Evolutionary conservation across 2,113 vertebrate genomes (phyloP).

Genomic region (Phyllostomus hastatus): DNA sequence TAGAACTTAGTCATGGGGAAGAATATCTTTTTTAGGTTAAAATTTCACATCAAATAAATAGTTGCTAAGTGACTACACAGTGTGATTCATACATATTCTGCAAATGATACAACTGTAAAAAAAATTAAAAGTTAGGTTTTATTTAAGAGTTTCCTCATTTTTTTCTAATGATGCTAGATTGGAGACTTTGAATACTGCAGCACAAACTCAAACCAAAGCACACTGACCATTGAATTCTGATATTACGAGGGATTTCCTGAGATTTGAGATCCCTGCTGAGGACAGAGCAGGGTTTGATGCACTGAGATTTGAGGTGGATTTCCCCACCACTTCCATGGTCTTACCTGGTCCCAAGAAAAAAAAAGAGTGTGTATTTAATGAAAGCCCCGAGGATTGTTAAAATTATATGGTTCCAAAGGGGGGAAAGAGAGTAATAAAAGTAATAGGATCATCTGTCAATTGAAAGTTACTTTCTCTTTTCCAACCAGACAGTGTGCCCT

Average conservation of each 20-base stretch:
- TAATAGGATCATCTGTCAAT: neutral
- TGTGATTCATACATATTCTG: constrained; percentile 20
- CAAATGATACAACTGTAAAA: neutral
- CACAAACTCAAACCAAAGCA: neutral
- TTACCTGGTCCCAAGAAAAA: neutral
- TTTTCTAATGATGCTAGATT: neutral
- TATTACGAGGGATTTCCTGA: neutral
- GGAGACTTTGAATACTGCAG: neutral
- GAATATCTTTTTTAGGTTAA: neutral
- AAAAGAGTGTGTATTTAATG: neutral
- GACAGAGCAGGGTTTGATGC: neutral
- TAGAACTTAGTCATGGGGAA: neutral
- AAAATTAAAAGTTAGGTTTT: neutral
- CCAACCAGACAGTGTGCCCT: neutral
- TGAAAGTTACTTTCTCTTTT: neutral
- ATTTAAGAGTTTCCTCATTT: neutral
- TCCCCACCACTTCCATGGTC: neutral
- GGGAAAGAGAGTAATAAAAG: neutral
- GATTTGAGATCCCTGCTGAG: neutral
- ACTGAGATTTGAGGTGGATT: neutral
- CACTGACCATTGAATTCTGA: neutral
- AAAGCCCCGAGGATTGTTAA: neutral
- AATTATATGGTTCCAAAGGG: neutral
- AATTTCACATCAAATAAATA: neutral
- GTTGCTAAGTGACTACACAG: neutral